phyloP scores from a whole-genome alignment of 1,140 invertebrate genomes.

The Pachyrhynchus sulphureomaculatus region DNA sequence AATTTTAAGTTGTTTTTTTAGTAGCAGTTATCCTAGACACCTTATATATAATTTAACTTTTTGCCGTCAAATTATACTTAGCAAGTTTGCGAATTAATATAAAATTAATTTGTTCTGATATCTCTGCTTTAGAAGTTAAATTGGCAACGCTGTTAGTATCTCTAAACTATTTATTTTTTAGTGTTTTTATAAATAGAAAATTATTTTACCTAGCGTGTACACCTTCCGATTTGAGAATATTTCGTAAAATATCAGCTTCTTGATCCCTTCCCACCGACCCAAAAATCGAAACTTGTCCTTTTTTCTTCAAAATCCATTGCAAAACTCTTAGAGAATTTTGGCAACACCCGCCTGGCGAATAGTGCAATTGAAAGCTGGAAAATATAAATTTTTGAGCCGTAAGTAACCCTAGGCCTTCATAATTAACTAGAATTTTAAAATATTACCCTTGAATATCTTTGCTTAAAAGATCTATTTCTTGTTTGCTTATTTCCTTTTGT shows the following conservation, averaged over 20 bases:
- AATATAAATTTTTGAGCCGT: constrained; percentile 4
- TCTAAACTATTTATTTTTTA: no score
- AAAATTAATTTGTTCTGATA: no score
- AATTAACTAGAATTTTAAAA: neutral
- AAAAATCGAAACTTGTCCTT: constrained; percentile 48
- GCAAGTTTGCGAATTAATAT: no score
- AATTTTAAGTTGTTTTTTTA: no score
- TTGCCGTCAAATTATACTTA: no score
- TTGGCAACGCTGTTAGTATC: neutral
- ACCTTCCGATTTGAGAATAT: constrained; percentile 50
- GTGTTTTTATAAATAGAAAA: no score
- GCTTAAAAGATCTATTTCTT: constrained; percentile 39
- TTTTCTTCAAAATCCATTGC: constrained; percentile 54
- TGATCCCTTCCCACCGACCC: constrained; percentile 56
- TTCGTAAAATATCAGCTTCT: constrained; percentile 50
- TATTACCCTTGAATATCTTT: constrained; percentile 40
- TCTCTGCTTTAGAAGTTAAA: neutral
- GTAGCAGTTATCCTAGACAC: no score
- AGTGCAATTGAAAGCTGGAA: constrained; percentile 2
- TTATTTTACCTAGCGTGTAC: constrained; percentile 51
- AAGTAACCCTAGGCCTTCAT: neutral
- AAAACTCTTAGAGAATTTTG: constrained; percentile 58
- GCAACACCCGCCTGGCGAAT: constrained; percentile 54
- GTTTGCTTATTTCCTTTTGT: constrained; percentile 53
- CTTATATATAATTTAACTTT: no score